Base-by-base conservation (phyloP, 1,140 invertebrate genomes). In the Diprion similis region DNA sequence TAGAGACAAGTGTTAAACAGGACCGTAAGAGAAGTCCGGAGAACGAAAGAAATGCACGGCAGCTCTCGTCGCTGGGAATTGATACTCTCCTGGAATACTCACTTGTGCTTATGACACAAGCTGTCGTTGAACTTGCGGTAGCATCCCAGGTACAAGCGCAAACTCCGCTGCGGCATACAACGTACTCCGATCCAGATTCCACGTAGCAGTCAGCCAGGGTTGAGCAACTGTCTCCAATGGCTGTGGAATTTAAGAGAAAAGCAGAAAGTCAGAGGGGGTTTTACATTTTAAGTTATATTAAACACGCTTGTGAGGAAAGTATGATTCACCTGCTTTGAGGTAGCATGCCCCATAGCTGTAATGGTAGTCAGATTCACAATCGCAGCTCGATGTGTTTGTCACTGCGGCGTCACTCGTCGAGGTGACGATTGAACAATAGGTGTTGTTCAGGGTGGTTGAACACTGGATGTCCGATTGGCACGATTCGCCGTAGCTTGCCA, bases 201-300 rank as follows among this genome's bases (percentile, higher is more conserved):
- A 76, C 59, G 69, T 80, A 80, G 73, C 82, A 84, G 71, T 82
- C 80, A 2, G 66, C 67, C 1, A 72, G 17, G 19, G 68, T 76
- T 1, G 10, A 4, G 51, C 81, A 84, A 1, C 13, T 24, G 69
- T 78, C 77, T 13, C 75, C 76, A 11, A 83, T 71, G 66, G 71
- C 81, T 83, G 71, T 47, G 70, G 76, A 11, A n/a, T n/a, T n/a
- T n/a, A n/a, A 75, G 65, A 66, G 18, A 19, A 8, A 70, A 46
- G n/a, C 73, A 0, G 24, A n/a, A 47, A 68, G 18, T 15, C 11
- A 19, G 18, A 9, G 19, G 1, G 13, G 19, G 11, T 18, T 11
- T 68, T 68, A 68, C 17, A n/a, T n/a, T n/a, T n/a, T 7, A 64
- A 64, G 1, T 64, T 64, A 1, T 17, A 64, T 7, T 1, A 7